Evolutionary conservation across 2,113 vertebrate genomes (phyloP).

Genomic region (Phaethornis superciliosus): DNA sequence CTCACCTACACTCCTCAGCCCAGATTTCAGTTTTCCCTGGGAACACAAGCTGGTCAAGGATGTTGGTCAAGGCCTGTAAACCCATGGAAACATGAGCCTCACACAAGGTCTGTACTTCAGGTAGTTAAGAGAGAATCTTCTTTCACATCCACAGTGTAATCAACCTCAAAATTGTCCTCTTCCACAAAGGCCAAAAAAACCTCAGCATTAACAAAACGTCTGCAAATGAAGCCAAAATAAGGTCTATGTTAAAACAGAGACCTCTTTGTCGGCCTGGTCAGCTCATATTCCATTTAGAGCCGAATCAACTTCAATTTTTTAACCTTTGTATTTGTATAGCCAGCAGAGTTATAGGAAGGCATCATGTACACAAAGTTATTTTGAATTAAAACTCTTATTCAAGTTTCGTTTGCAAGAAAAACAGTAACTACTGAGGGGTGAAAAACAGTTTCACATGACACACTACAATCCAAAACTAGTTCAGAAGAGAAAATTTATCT

Average conservation of each 20-base stretch:
- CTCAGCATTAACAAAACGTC: background rate
- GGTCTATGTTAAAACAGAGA: background rate
- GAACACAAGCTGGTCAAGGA: background rate
- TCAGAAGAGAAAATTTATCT: fast-evolving
- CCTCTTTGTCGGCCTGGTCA: background rate
- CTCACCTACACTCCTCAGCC: background rate
- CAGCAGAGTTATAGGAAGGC: background rate
- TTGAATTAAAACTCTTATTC: background rate
- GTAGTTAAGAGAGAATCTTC: background rate
- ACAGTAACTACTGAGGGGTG: background rate
- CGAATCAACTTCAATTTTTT: background rate
- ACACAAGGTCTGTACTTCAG: background rate
- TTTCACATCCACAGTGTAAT: background rate
- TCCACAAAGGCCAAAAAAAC: background rate
- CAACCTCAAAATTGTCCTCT: background rate
- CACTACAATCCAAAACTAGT: background rate
- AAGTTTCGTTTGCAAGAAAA: background rate
- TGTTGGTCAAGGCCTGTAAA: background rate
- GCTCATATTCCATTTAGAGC: background rate
- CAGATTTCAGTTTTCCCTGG: background rate
- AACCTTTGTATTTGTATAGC: background rate
- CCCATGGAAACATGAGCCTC: background rate
- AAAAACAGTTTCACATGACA: background rate
- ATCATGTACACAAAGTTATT: background rate
- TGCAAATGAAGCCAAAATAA: background rate